Base-by-base conservation (phyloP, 2,797 vertebrate species). In the Argentina silus region DNA sequence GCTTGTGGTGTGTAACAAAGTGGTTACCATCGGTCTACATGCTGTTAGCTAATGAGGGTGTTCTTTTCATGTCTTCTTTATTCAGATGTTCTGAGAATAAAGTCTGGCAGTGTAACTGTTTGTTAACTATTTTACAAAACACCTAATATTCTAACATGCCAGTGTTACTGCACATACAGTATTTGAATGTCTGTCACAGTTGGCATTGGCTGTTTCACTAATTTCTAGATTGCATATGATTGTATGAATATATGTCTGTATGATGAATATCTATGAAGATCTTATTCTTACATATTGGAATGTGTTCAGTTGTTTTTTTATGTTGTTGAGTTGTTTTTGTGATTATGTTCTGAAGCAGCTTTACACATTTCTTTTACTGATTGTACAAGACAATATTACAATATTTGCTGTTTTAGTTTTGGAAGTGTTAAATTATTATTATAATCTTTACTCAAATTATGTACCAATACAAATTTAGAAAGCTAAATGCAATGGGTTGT, bases 1-100 rank as follows among this genome's bases (percentile, higher is more conserved):
- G 97, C 93, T 99, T 67, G 95, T 99, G 75, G 97, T 99, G 75
- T 99, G 97, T 85, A 99, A 99, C 89, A 99, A 99, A 89, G 96
- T 99, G 7, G 95, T 98, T 65, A 94, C 96, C 2, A 91, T 99
- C 63, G 86, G 95, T 74, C 93, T 99, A 0, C 93, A 95, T 72
- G 93, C 95, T 7, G 87, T 98, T 85, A 96, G 93, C 91, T 98
- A 95, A 93, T 77, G 66, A 78, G 19, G 55, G 75, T 17, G 10
- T 43, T 8, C 9, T 45, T 12, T 27, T n/a, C 55, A 53, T 45
- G 17, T 48, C 47, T 59, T 7, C 9, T 15, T 19, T 15, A 19
- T 64, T 45, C 42, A 63, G 23, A 57, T 57, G 10, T 48, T 74
- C 61, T 8, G 45, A 69, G 59, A 55, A 3, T 27, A 21, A 44